These are phyloP conservation scores for Denticeps clupeoides DNA, from an alignment of 2,797 vertebrate genomes.

Conservation along the genomic window DNA sequence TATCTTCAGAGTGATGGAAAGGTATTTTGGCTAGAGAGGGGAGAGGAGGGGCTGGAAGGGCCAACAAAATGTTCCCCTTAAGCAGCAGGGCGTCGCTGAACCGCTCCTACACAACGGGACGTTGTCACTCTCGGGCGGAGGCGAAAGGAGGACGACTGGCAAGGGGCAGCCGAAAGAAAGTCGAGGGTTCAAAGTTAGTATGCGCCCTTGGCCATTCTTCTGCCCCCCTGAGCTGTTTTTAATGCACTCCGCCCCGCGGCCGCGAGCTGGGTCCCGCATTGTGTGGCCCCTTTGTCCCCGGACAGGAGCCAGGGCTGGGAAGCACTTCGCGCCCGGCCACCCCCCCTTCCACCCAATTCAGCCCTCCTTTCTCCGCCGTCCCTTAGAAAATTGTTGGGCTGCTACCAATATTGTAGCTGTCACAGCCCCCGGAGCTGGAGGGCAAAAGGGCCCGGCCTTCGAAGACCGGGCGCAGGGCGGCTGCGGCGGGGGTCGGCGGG, in stretches of 20 bases:
- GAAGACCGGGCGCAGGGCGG: conserved; percentile 22
- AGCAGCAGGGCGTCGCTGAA: conserved; percentile 30
- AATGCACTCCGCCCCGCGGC: conserved; percentile 29
- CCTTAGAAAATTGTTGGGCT: conserved; percentile 35
- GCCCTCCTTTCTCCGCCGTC: too few relatives aligned
- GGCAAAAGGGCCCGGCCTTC: conserved; percentile 29
- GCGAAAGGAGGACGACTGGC: conserved; percentile 12
- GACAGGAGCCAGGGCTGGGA: conserved; percentile 30
- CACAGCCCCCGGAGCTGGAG: conserved; percentile 37
- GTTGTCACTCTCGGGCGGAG: conserved; percentile 28
- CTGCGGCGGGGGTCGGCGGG: conserved; percentile 14
- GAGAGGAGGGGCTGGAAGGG: conserved; percentile 16
- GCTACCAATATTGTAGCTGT: conserved; percentile 44
- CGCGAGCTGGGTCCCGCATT: conserved; percentile 23
- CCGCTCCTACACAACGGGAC: conserved; percentile 28
- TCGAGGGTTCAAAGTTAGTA: conserved; percentile 32
- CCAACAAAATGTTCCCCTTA: conserved; percentile 19
- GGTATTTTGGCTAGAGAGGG: conserved; percentile 26
- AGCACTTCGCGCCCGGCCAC: conserved; percentile 28
- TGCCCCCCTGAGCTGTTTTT: conserved; percentile 31
- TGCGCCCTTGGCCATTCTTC: conserved; percentile 23
- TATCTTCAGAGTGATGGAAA: conserved; percentile 21
- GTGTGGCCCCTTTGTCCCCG: conserved; percentile 35
- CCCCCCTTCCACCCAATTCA: conserved; percentile 19
- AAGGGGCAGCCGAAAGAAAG: conserved; percentile 20